phyloP scores from a whole-genome alignment of 2,888 invertebrate genomes.

The Himalopsyche japonica region DNA sequence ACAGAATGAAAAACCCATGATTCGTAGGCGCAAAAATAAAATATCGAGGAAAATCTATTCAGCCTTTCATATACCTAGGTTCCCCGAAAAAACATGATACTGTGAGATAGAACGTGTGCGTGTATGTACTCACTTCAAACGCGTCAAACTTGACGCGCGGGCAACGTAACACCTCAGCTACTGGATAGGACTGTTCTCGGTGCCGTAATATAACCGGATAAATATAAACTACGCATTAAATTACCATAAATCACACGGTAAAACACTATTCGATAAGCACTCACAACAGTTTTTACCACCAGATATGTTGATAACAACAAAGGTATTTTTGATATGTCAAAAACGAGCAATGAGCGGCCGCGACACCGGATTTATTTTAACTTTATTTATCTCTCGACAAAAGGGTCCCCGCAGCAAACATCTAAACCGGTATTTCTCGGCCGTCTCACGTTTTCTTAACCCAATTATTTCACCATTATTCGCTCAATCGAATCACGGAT shows the following conservation, averaged over 20 bases:
- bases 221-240: slow-evolving; percentile 44
- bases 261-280: slow-evolving; percentile 44
- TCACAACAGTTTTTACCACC: not conserved
- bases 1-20: too few species aligned
- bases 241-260: slow-evolving; percentile 54
- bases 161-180: slow-evolving; percentile 15
- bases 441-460: slow-evolving; percentile 48
- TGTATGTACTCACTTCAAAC: not conserved
- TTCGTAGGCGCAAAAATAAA: too few species aligned
- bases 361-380: slow-evolving; percentile 50
- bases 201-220: slow-evolving; percentile 11
- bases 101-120: not conserved
- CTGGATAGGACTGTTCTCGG: not conserved
- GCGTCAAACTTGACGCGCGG: slow-evolving; percentile 24
- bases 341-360: slow-evolving; percentile 54
- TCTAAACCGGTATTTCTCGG: slow-evolving; percentile 55
- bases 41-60: too few species aligned
- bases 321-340: slow-evolving; percentile 51
- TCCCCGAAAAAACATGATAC: not conserved
- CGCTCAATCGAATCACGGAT: slow-evolving; percentile 49
- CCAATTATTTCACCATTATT: slow-evolving; percentile 22
- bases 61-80: too few species aligned
- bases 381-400: slow-evolving; percentile 61
- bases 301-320: not conserved
- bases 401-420: slow-evolving; percentile 58